Evolutionary conservation across 1,140 invertebrate genomes (phyloP).

Genomic region (Eueides isabella): DNA sequence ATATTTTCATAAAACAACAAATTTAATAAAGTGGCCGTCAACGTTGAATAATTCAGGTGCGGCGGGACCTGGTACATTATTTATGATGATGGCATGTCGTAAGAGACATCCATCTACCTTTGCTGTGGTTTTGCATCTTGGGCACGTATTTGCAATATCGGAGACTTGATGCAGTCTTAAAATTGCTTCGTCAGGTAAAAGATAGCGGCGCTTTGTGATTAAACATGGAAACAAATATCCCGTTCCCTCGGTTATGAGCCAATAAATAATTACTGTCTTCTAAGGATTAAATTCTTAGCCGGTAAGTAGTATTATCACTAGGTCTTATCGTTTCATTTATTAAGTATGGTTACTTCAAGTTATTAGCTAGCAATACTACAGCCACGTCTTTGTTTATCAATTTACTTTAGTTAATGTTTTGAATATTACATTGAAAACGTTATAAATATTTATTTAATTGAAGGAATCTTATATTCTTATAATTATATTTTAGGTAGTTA

Average conservation of each 20-base stretch:
- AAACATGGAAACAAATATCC: conserved; percentile 11
- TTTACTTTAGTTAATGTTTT: background rate
- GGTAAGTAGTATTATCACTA: background rate
- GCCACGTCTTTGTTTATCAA: background rate
- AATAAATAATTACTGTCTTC: conserved; percentile 6
- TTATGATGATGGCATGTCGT: conserved; percentile 77
- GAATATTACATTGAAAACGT: no score
- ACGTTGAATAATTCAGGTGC: conserved; percentile 75
- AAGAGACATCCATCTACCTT: conserved; percentile 68
- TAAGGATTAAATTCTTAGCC: conserved; percentile 7
- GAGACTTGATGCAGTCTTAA: conserved; percentile 52
- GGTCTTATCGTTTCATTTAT: background rate
- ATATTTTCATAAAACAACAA: conserved; percentile 77
- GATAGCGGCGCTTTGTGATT: conserved; percentile 28
- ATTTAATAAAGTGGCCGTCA: conserved; percentile 77
- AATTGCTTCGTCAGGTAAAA: conserved; percentile 39
- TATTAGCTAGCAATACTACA: background rate
- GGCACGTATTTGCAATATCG: conserved; percentile 70
- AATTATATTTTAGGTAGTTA: no score
- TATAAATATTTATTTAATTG: no score
- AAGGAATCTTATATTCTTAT: no score
- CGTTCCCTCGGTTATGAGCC: conserved; percentile 1
- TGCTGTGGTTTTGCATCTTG: conserved; percentile 75
- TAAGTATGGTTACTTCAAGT: background rate
- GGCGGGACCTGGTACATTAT: conserved; percentile 70